These are phyloP conservation scores for Eulacestoma nigropectus DNA, from an alignment of 2,113 vertebrate species.

Conservation along the genomic window DNA sequence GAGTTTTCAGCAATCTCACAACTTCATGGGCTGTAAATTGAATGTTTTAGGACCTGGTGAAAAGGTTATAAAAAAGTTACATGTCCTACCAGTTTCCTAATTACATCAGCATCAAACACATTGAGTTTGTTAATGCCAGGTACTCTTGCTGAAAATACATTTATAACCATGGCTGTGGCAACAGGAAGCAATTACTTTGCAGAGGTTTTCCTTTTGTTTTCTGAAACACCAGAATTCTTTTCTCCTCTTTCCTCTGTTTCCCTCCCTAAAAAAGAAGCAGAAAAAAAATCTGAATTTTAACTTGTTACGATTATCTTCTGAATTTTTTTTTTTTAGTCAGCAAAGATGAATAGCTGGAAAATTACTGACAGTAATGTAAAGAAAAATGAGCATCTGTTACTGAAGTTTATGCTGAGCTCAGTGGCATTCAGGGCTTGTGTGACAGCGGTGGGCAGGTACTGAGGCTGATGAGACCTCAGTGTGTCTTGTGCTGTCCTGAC, in stretches of 20 bases:
- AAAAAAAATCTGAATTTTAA: neutral
- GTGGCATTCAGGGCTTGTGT: neutral
- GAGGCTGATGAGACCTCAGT: neutral
- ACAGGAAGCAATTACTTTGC: neutral
- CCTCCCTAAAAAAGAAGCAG: neutral
- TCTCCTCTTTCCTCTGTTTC: neutral
- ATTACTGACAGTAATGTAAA: neutral
- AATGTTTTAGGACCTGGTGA: slow-evolving; percentile 26
- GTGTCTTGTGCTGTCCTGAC: neutral
- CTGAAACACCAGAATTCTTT: neutral
- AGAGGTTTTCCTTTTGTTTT: neutral
- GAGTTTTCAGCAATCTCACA: slow-evolving; percentile 34
- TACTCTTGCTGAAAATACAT: neutral
- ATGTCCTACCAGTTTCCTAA: slow-evolving; percentile 26
- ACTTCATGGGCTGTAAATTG: slow-evolving; percentile 20
- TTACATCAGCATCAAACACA: slow-evolving; percentile 9
- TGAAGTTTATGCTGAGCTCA: neutral
- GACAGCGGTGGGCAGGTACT: neutral
- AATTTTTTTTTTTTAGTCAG: neutral
- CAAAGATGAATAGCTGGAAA: neutral
- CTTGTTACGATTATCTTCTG: neutral
- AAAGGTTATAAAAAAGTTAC: slow-evolving; percentile 30
- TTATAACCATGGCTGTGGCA: neutral
- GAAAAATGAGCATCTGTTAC: neutral
- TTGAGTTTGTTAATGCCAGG: slow-evolving; percentile 1